Evolutionary conservation across 1,140 invertebrate genomes (phyloP).

Genomic region (Heliconius eleuchia): DNA sequence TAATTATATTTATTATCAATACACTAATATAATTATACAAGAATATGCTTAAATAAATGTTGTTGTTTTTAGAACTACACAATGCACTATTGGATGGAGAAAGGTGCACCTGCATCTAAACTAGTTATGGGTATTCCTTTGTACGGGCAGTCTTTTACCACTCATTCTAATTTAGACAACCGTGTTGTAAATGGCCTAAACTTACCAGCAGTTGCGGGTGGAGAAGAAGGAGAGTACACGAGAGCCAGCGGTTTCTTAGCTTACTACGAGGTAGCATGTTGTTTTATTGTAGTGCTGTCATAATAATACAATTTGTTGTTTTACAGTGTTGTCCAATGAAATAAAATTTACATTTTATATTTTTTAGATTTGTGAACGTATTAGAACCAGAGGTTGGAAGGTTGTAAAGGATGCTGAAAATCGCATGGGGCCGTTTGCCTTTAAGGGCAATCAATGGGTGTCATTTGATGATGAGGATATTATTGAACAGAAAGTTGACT

Average conservation of each 20-base stretch:
- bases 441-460: constrained; percentile 93
- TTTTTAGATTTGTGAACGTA: constrained; percentile 88
- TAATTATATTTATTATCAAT: neutral
- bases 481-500: constrained; percentile 89
- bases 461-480: constrained; percentile 92
- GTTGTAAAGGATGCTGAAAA: constrained; percentile 88
- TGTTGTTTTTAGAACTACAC: constrained; percentile 24
- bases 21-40: too few relatives aligned
- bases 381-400: constrained; percentile 89
- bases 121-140: constrained; percentile 94
- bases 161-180: constrained; percentile 53
- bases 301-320: neutral
- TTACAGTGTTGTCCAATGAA: neutral
- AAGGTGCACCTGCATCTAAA: constrained; percentile 90
- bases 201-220: constrained; percentile 87
- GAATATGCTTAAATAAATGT: neutral
- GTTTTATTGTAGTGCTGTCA: neutral
- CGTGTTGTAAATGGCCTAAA: constrained; percentile 82
- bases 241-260: constrained; percentile 91
- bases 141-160: constrained; percentile 93
- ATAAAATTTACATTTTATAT: neutral
- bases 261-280: constrained; percentile 88
- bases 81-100: constrained; percentile 93
- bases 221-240: constrained; percentile 91
- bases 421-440: constrained; percentile 93